Evolutionary conservation across 2,797 vertebrate genomes (phyloP).

Genomic region (Poecilia velifera): DNA sequence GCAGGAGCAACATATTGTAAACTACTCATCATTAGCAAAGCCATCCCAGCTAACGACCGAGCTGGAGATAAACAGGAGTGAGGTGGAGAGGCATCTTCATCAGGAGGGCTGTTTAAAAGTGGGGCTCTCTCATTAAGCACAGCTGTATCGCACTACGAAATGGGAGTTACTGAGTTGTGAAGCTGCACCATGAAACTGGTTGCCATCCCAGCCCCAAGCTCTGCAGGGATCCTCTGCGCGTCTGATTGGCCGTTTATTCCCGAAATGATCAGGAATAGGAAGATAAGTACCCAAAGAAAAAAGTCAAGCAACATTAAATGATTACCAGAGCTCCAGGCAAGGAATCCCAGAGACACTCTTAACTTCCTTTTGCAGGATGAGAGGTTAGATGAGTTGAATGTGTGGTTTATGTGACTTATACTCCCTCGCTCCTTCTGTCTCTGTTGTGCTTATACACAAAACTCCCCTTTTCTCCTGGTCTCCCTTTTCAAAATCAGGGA

Average conservation of each 20-base stretch:
- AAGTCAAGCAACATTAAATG: constrained; percentile 58
- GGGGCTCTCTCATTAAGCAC: constrained; percentile 73
- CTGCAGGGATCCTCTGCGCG: constrained; percentile 38
- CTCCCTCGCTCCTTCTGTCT: constrained; percentile 55
- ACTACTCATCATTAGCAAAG: constrained; percentile 77
- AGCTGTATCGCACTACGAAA: constrained; percentile 73
- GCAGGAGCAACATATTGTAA: constrained; percentile 77
- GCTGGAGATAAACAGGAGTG: constrained; percentile 70
- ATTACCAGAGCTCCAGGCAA: constrained; percentile 55
- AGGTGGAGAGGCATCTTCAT: constrained; percentile 70
- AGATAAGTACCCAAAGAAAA: constrained; percentile 50
- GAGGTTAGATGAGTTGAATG: constrained; percentile 63
- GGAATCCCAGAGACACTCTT: constrained; percentile 51
- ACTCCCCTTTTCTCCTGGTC: constrained; percentile 44
- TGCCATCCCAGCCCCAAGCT: constrained; percentile 54
- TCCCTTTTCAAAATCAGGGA: constrained; percentile 32
- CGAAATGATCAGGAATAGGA: constrained; percentile 54
- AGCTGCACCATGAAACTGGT: constrained; percentile 45
- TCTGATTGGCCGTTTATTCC: constrained; percentile 57
- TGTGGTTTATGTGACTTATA: constrained; percentile 63
- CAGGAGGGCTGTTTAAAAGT: constrained; percentile 70
- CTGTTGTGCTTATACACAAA: constrained; percentile 53
- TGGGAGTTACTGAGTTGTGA: constrained; percentile 66
- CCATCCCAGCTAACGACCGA: constrained; percentile 71
- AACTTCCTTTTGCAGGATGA: constrained; percentile 47